These are phyloP conservation scores for Parnassius glacialis DNA, from an alignment of 2,888 invertebrate species.

Conservation along the genomic window DNA sequence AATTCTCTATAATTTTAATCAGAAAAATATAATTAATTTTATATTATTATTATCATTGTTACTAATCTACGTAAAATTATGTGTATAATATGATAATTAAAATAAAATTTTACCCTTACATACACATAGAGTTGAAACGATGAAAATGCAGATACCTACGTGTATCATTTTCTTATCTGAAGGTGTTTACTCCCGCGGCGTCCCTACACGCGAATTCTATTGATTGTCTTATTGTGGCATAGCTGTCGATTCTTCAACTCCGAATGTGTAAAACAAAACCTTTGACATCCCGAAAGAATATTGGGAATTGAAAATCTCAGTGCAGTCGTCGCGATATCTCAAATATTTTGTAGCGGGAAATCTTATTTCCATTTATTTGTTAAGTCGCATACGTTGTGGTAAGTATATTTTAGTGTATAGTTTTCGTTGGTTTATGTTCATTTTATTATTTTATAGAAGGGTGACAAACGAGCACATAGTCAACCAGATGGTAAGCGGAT, in stretches of 20 bases:
- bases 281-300: slow-evolving; percentile 23
- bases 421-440: no score
- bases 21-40: no score
- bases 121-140: no score
- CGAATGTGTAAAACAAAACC: slow-evolving; percentile 14
- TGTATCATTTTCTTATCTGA: neutral
- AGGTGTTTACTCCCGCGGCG: neutral
- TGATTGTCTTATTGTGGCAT: slow-evolving; percentile 2
- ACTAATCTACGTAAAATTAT: no score
- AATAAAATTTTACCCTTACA: no score
- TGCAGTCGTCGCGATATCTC: slow-evolving; percentile 2
- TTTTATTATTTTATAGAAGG: no score
- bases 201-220: neutral
- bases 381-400: neutral
- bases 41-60: no score
- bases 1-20: no score
- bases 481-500: no score
- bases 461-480: no score
- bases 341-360: slow-evolving; percentile 20
- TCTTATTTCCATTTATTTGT: slow-evolving; percentile 3
- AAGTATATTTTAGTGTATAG: neutral
- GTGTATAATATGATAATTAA: no score
- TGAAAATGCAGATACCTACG: neutral
- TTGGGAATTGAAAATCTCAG: slow-evolving; percentile 5
- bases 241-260: slow-evolving; percentile 13